A percentile compares a stretch with the other conserved stretches of the same genome.
These are phyloP conservation scores for Nyctibius bracteatus DNA, from an alignment of 2,113 vertebrate species.

Conservation along the genomic window DNA sequence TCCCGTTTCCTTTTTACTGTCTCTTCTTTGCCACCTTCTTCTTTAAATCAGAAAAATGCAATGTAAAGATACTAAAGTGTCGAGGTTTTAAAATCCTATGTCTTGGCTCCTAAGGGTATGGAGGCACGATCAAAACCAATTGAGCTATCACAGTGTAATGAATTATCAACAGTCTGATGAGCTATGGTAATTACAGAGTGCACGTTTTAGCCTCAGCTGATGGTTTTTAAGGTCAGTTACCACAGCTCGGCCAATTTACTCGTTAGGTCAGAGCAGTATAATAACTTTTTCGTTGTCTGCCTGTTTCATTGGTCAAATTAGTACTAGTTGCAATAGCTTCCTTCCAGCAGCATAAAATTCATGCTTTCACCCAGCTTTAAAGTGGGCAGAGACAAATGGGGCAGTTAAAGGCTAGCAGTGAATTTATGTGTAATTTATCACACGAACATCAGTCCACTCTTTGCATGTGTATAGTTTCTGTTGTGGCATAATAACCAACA, in stretches of 20 bases:
- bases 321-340: not conserved
- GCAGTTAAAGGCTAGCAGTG: not conserved
- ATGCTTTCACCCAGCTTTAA: not conserved
- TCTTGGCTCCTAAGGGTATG: not conserved
- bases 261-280: constrained; percentile 19
- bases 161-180: constrained; percentile 18
- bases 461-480: not conserved
- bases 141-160: not conserved
- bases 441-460: accelerated
- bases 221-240: constrained; percentile 50
- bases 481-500: not conserved
- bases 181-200: constrained; percentile 26
- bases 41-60: not conserved
- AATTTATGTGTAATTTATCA: not conserved
- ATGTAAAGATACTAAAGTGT: not conserved
- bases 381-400: not conserved
- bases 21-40: not conserved
- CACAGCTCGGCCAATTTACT: constrained; percentile 25
- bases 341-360: not conserved
- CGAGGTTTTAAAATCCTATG: not conserved
- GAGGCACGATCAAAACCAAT: not conserved
- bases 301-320: not conserved
- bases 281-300: not conserved
- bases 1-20: not conserved
- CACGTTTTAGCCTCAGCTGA: constrained; percentile 2